These are phyloP conservation scores for Atta texana DNA, from an alignment of 1,140 invertebrate genomes.

Conservation along the genomic window DNA sequence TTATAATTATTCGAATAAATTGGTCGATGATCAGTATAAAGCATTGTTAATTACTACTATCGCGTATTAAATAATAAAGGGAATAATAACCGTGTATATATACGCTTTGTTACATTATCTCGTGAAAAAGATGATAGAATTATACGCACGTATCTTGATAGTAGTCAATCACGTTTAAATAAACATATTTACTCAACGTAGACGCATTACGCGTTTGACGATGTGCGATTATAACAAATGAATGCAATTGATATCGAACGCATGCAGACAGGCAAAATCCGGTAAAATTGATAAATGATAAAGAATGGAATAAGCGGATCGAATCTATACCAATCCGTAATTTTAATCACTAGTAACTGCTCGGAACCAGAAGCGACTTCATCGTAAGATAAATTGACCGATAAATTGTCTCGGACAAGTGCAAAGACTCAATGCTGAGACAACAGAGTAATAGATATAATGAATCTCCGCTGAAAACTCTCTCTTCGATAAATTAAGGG, in stretches of 20 bases:
- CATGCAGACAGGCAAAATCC: not conserved
- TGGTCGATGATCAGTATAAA: not conserved
- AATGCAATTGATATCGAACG: slow-evolving; percentile 11
- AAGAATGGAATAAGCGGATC: slow-evolving; percentile 31
- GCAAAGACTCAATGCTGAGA: not conserved
- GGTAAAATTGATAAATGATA: slow-evolving; percentile 50
- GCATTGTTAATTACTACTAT: slow-evolving; percentile 8
- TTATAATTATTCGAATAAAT: slow-evolving; percentile 26
- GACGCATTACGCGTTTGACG: not conserved
- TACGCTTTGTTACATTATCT: not conserved
- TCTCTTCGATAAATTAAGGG: not conserved
- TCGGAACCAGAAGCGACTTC: not conserved
- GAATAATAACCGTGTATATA: not conserved
- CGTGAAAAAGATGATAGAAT: not conserved
- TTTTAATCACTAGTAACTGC: not conserved
- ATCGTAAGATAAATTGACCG: slow-evolving; percentile 15
- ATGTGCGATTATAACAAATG: not conserved
- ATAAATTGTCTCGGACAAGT: not conserved
- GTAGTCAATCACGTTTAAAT: slow-evolving; percentile 1
- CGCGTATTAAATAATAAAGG: slow-evolving; percentile 29
- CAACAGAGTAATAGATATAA: not conserved
- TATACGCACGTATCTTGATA: not conserved
- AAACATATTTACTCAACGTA: slow-evolving; percentile 9
- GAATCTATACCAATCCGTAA: not conserved
- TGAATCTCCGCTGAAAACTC: not conserved